Evolutionary conservation across 2,113 vertebrate genomes (phyloP).

Genomic region (Myanophis thanlyinensis): DNA sequence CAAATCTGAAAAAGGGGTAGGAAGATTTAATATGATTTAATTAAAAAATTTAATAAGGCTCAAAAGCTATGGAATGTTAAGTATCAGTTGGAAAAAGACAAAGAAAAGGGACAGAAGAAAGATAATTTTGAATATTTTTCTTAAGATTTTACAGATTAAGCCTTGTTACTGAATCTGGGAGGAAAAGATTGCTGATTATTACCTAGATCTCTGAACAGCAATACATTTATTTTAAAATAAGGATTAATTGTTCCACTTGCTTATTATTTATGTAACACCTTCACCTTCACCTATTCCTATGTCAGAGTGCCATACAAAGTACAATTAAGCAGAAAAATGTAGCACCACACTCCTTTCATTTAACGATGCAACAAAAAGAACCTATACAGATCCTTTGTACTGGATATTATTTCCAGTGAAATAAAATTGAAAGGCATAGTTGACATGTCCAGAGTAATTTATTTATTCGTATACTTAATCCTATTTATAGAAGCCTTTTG

Average conservation of each 20-base stretch:
- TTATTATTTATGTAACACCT: neutral
- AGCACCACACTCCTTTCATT: neutral
- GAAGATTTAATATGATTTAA: no score
- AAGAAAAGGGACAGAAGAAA: neutral
- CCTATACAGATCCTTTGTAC: neutral
- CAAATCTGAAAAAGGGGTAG: neutral
- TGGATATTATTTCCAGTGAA: neutral
- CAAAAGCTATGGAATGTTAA: neutral
- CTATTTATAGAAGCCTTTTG: neutral
- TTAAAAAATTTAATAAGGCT: neutral
- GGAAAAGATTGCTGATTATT: neutral
- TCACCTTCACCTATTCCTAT: neutral
- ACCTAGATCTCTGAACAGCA: neutral
- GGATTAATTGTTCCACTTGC: neutral
- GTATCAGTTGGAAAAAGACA: no score
- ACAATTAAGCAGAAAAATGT: neutral
- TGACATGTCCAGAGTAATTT: neutral
- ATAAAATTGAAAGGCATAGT: neutral
- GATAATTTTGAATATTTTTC: neutral
- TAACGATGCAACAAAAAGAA: neutral
- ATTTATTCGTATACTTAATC: neutral
- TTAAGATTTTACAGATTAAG: neutral
- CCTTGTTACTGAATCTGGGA: neutral
- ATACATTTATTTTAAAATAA: neutral
- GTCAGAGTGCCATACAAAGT: neutral